phyloP scores from a whole-genome alignment of 2,888 invertebrate species.

The Ophion costatus region DNA sequence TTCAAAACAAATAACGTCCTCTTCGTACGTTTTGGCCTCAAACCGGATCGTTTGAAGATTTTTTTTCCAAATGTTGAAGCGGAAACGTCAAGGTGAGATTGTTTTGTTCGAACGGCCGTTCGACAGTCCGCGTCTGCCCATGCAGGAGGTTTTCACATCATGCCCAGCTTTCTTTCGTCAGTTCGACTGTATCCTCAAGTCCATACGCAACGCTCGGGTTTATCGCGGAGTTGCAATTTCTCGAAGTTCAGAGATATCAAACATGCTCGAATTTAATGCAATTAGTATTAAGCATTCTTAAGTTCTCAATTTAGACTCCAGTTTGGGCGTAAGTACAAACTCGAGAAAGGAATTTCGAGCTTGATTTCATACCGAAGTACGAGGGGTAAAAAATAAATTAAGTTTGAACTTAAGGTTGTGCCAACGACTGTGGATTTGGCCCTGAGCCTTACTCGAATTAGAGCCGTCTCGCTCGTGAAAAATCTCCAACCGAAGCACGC shows the following conservation, averaged over 20 bases:
- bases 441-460: not conserved
- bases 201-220: not conserved
- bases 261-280: not conserved
- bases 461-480: constrained; percentile 23
- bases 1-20: too few species aligned
- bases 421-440: not conserved
- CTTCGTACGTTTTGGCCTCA: too few species aligned
- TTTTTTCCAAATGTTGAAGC: too few species aligned
- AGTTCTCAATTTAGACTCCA: not conserved
- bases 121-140: too few species aligned
- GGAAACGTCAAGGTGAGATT: too few species aligned
- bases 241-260: not conserved
- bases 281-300: not conserved
- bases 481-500: constrained; percentile 49
- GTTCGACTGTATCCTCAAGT: not conserved
- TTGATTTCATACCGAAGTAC: not conserved
- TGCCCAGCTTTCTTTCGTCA: too few species aligned
- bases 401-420: constrained; percentile 12
- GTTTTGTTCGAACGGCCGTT: too few species aligned
- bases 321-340: not conserved
- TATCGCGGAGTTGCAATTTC: not conserved
- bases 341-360: not conserved
- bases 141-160: too few species aligned
- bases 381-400: not conserved
- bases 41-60: too few species aligned